Conservation (phyloP, 2,113 vertebrate species). For the Lophura nycthemera region DNA sequence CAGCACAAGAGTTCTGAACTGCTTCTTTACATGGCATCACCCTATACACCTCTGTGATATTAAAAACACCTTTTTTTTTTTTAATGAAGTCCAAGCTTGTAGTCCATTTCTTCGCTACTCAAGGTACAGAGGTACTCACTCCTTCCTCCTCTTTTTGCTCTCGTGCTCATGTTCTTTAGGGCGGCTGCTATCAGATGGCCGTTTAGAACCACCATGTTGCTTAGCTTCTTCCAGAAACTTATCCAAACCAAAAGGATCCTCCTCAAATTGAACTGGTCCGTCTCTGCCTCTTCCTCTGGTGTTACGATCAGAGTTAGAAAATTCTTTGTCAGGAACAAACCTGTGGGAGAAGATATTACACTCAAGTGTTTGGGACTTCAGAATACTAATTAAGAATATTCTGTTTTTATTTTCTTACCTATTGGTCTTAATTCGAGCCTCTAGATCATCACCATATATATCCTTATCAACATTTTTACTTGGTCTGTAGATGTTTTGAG, state of each 20-base stretch:
- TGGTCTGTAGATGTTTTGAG: constrained; percentile 94
- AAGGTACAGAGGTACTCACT: constrained; percentile 74
- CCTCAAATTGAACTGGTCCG: constrained; percentile 96
- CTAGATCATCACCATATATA: constrained; percentile 90
- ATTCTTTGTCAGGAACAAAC: constrained; percentile 95
- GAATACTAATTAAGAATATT: neutral
- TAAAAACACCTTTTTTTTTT: constrained; percentile 21
- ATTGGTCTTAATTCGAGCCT: constrained; percentile 90
- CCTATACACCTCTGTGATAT: neutral
- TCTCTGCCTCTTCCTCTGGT: constrained; percentile 85
- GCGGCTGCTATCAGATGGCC: constrained; percentile 90
- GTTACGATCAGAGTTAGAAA: constrained; percentile 89
- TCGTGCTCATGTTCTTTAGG: constrained; percentile 97
- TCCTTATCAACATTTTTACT: constrained; percentile 94
- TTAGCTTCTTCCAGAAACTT: constrained; percentile 99
- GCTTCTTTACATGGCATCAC: neutral
- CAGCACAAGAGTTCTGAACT: neutral
- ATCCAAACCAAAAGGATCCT: constrained; percentile 98
- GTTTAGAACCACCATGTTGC: constrained; percentile 95
- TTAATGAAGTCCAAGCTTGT: neutral
- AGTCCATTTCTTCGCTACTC: constrained; percentile 46
- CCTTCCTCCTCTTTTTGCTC: constrained; percentile 96
- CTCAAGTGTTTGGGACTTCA: neutral
- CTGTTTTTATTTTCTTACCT: constrained; percentile 77
- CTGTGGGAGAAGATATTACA: constrained; percentile 71